phyloP scores from a whole-genome alignment of 2,888 invertebrate genomes.

The Nomada ruficornis region DNA sequence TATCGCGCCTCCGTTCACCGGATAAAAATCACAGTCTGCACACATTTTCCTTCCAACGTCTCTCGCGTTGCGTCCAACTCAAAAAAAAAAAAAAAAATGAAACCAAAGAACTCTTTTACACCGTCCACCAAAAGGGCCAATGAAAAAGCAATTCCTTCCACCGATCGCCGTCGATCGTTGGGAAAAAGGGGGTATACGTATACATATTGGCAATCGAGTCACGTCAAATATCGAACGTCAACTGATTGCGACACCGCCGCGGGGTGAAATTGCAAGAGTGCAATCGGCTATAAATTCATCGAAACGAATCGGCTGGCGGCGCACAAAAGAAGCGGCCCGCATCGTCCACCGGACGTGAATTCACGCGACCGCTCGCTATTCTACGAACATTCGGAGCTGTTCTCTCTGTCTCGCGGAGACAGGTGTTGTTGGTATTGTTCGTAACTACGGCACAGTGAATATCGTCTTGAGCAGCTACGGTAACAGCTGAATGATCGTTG shows the following conservation, averaged over 20 bases:
- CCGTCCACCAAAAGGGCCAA: background rate
- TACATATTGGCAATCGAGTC: background rate
- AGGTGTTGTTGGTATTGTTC: constrained; percentile 72
- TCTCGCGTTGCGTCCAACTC: background rate
- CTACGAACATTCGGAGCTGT: constrained; percentile 28
- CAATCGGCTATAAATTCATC: background rate
- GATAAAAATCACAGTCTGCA: too few relatives aligned
- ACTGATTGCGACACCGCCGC: too few relatives aligned
- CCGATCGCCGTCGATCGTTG: background rate
- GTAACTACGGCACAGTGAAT: constrained; percentile 54
- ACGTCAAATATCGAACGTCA: background rate
- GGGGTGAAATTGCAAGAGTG: background rate
- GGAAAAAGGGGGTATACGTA: background rate
- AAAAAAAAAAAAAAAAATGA: background rate
- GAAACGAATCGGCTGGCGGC: background rate
- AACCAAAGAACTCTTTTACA: too few relatives aligned
- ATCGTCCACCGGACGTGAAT: constrained; percentile 22
- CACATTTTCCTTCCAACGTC: too few relatives aligned
- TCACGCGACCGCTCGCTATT: constrained; percentile 11
- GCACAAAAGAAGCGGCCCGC: constrained; percentile 38
- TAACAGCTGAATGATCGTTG: constrained; percentile 76
- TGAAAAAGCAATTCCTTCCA: background rate
- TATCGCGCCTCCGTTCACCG: too few relatives aligned
- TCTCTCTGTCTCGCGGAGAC: constrained; percentile 54
- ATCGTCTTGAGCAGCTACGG: constrained; percentile 68